Evolutionary conservation across 2,888 invertebrate genomes (phyloP), one percentile per base, ranked within the genome.

Genomic region (Drosophila aldrichi): DNA sequence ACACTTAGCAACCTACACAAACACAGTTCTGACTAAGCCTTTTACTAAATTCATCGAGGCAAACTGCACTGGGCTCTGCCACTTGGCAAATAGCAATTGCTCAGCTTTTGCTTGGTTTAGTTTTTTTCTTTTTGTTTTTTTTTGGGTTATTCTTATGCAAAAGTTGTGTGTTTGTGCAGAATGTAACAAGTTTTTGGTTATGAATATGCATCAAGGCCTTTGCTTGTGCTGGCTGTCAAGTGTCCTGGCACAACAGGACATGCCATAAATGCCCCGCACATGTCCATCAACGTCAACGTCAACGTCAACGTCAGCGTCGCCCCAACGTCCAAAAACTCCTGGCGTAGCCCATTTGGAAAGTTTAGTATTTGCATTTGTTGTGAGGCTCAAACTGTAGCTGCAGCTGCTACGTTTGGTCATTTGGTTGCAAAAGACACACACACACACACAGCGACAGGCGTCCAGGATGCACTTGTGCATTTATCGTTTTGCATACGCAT

Each of bases 401-500:
- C 61, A 61, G 55, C 66, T 58, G 58, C 65, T 59, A 41, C 55
- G 59, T 58, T 58, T 75, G 78, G 76, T 63, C 72, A 78, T 75
- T 85, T 86, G 66, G 55, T 49, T 64, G 62, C 32, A 59, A 44
- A 62, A 59, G 60, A 54, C 48, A 44, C 43, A 56, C 40, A 54
- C 20, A 65, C 60, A 51, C n/a, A 46, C 14, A 34, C 14, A 25
- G 25, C 5, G 25, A 29, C 49, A 61, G 52, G 38, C 46, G 41
- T 22, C 22, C 71, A 57, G 77, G 74, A 70, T 70, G 66, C 71
- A 66, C 64, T 71, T 85, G 82, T 82, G 88, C 70, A 81, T 81
- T 83, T 79, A 87, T 89, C 79, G 72, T 83, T 89, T 81, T 81
- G 89, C 88, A 79, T 87, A 74, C 81, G 84, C 77, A 89, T 84